Evolutionary conservation across 1,140 invertebrate genomes (phyloP).

Genomic region (Mya arenaria): DNA sequence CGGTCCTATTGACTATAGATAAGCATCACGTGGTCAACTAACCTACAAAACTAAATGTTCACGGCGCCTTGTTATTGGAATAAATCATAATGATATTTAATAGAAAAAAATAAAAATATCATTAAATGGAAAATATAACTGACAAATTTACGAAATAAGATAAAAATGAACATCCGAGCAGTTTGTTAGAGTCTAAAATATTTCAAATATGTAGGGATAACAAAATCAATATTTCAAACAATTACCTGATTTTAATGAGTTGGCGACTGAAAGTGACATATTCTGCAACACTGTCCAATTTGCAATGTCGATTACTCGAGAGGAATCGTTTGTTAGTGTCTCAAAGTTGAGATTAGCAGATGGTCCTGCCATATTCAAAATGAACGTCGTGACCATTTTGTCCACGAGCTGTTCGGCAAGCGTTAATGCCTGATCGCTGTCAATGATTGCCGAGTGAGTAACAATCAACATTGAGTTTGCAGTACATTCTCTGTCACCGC

Average conservation of each 20-base stretch:
- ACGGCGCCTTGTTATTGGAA: no score
- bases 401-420: not conserved
- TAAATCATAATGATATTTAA: no score
- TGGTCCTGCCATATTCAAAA: not conserved
- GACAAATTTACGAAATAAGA: not conserved
- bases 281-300: not conserved
- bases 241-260: not conserved
- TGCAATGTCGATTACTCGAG: not conserved
- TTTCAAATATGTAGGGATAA: not conserved
- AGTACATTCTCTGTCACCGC: conserved; percentile 3
- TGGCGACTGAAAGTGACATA: not conserved
- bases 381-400: not conserved
- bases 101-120: not conserved
- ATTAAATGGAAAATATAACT: not conserved
- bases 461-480: conserved; percentile 4
- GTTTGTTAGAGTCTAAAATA: not conserved
- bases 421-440: not conserved
- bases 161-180: not conserved
- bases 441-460: not conserved
- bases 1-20: no score
- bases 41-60: no score
- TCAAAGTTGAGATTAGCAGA: not conserved
- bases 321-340: not conserved
- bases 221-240: not conserved
- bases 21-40: no score